Conservation (phyloP, 2,888 invertebrate species). For the Agrotis segetum region DNA sequence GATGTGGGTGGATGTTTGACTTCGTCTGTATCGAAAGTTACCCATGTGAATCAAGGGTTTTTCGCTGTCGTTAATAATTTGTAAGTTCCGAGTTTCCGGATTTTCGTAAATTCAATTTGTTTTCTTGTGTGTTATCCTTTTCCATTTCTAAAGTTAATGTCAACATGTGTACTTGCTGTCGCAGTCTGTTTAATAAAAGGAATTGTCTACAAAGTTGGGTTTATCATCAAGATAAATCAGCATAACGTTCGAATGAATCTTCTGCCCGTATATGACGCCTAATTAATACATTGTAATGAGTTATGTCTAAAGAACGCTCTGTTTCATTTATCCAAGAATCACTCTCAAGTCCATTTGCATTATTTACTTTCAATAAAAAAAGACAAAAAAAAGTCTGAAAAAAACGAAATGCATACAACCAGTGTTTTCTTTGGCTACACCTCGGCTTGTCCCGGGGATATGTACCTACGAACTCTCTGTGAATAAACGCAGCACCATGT, state of each 20-base stretch:
- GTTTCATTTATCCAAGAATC: not conserved
- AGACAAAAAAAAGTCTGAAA: not conserved
- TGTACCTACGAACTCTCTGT: conserved; percentile 44
- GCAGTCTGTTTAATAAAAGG: not conserved
- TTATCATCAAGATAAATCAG: too few relatives aligned
- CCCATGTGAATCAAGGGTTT: conserved; percentile 38
- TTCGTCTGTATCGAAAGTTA: conserved; percentile 60
- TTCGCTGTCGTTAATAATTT: conserved; percentile 28
- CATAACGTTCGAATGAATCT: not conserved
- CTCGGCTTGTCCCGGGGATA: conserved; percentile 48
- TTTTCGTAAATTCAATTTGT: not conserved
- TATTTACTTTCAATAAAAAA: conserved; percentile 46
- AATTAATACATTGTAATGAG: not conserved
- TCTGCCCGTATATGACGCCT: not conserved
- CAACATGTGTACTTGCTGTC: not conserved
- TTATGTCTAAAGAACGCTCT: not conserved
- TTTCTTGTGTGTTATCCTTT: not conserved
- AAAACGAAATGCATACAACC: conserved; percentile 35
- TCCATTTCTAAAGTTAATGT: not conserved
- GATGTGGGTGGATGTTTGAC: conserved; percentile 59
- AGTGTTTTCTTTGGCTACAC: conserved; percentile 48
- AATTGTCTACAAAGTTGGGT: not conserved
- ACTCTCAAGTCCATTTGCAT: not conserved
- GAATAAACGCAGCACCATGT: conserved; percentile 61
- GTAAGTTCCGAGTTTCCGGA: conserved; percentile 11